Percentiles rank a stretch among this genome's conserved stretches.
Evolutionary conservation across 2,888 invertebrate species (phyloP).

Genomic region (Chirona hameri): DNA sequence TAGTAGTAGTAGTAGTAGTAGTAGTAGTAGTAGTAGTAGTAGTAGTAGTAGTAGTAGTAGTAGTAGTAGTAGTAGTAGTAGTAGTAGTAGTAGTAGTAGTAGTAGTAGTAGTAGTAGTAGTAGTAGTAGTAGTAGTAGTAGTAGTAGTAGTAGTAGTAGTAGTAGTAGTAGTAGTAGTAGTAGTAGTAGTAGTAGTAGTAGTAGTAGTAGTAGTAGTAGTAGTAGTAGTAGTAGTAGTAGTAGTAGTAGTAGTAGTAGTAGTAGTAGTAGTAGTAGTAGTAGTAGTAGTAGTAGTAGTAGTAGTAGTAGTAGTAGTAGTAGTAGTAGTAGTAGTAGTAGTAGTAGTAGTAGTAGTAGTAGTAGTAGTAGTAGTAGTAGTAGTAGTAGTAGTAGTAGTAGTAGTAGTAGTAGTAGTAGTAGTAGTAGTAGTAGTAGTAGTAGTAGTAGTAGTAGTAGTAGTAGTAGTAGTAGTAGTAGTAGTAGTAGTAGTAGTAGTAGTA

Average conservation of each 20-base stretch:
- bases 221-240: constrained; percentile 34
- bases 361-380: constrained; percentile 34
- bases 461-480: constrained; percentile 34
- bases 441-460: constrained; percentile 33
- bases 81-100: constrained; percentile 33
- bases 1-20: constrained; percentile 33
- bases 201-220: constrained; percentile 34
- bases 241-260: constrained; percentile 31
- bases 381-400: constrained; percentile 32
- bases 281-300: constrained; percentile 33
- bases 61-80: constrained; percentile 32
- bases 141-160: constrained; percentile 33
- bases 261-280: constrained; percentile 33
- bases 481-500: constrained; percentile 34
- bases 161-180: constrained; percentile 33
- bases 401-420: constrained; percentile 33
- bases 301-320: constrained; percentile 33
- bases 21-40: constrained; percentile 34
- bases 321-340: constrained; percentile 34
- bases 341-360: constrained; percentile 34
- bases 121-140: constrained; percentile 33
- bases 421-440: constrained; percentile 33
- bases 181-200: constrained; percentile 34
- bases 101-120: constrained; percentile 30
- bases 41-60: constrained; percentile 30